Base-by-base conservation (phyloP, 2,888 invertebrate species). In the Dynastes grantii region DNA sequence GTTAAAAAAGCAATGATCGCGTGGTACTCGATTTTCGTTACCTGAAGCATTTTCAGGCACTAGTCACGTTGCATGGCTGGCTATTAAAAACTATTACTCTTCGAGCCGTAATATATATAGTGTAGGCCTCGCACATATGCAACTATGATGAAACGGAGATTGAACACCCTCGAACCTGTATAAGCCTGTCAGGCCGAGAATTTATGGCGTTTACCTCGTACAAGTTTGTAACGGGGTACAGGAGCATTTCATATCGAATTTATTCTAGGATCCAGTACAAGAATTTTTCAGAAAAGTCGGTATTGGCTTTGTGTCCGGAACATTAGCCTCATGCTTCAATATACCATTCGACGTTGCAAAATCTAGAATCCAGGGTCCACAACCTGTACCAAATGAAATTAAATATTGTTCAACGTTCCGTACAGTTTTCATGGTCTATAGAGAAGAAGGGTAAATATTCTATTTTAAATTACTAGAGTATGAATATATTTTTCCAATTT, bases 311-410 rank as follows among this genome's bases (percentile, higher is more conserved):
- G 91, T 92, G 9, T 96, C 97, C 11, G 98, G 98, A 2, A 95
- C 95, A 0, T 88, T 97, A 51, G 97, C 95, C 8, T 97, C 97
- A 4, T 93, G 94, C 83, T 90, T 95, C 67, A 98, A 98, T 88
- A 98, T 98, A 89, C 98, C 98, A 5, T 98, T 98, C 88, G 98
- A 98, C 87, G 98, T 98, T 40, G 98, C 97, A 32, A 98, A 98
- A 89, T 97, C 97, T 83, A 92, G 98, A 76, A 98, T 98, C 83
- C 98, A 98, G 88, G 98, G 97, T 0, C 97, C 97, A 0, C 97
- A 97, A 87, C 95, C 95, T 0, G 89, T 91, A 1, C 89, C 92
- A 0, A 94, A 94, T 0, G 84, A 92, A 80, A 92, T 96, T 68
- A 96, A 96, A 86, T 98, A 98, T 86, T 91, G 90, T 51, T 92